A percentile compares a stretch with the other conserved stretches of the same genome.
Conservation (phyloP, 2,888 invertebrate species). For the Galeruca laticollis region DNA sequence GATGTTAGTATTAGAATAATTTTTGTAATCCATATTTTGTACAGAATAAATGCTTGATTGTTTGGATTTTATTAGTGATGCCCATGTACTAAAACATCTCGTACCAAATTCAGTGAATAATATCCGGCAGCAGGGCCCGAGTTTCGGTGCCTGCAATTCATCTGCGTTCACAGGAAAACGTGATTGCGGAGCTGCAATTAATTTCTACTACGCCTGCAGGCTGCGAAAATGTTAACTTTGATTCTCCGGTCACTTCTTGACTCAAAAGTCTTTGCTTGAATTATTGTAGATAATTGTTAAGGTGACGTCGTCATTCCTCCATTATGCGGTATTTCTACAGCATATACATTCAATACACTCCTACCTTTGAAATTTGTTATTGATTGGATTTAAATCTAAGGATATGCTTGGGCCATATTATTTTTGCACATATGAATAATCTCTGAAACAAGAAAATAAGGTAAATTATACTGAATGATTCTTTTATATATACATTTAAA, state of each 20-base stretch:
- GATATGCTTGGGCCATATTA: no score
- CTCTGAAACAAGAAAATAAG: no score
- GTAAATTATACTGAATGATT: no score
- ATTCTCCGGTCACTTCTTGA: constrained; percentile 19
- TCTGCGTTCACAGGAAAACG: constrained; percentile 49
- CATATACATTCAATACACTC: not conserved
- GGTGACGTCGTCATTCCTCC: not conserved
- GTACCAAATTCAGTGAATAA: constrained; percentile 24
- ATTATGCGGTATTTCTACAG: not conserved
- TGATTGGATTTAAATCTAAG: no score
- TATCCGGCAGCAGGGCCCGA: constrained; percentile 35
- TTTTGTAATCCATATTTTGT: no score
- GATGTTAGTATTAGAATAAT: no score
- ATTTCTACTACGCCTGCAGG: constrained; percentile 43
- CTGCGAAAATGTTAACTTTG: constrained; percentile 17
- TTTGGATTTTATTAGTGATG: not conserved
- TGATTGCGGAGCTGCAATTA: constrained; percentile 50
- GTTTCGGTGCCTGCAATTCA: constrained; percentile 49
- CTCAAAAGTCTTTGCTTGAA: constrained; percentile 7
- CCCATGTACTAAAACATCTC: constrained; percentile 4
- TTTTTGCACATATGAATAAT: no score
- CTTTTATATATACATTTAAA: no score
- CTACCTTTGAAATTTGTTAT: no score
- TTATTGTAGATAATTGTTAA: constrained; percentile 7
- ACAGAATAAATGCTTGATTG: not conserved